Evolutionary conservation across 2,888 invertebrate species (phyloP), one percentile per base, ranked within the genome.

Genomic region (Balanococcus diminutus): DNA sequence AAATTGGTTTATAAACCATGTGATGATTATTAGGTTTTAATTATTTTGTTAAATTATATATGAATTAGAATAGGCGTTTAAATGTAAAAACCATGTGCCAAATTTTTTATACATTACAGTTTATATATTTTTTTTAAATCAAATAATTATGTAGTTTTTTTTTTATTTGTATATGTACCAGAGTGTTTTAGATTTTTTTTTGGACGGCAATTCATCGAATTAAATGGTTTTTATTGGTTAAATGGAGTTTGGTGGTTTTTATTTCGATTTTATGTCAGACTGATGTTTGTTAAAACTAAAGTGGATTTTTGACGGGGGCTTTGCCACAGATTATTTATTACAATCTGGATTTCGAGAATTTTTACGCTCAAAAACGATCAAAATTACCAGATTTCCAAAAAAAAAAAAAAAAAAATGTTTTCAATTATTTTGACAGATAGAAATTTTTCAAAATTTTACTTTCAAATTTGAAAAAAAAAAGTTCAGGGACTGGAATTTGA

Each of bases 61-160:
- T n/a, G n/a, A 25, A 67, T 67, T 67, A 67, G 25, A 1, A 4
- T 67, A 67, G 25, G 28, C 22, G 22, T 25, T 67, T 25, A 25
- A 67, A 67, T 67, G 61, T 67, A 67, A 67, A 67, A 67, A 67
- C 61, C 25, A 67, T 67, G 61, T 67, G 61, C 61, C 61, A 67
- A 67, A 67, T 67, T 67, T 67, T 67, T 67, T 67, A 67, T 67
- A 25, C 61, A 67, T 67, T 67, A 67, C 22, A 67, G 28, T 67
- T 67, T 67, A 67, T 67, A 22, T 22, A 16, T 46, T 8, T 56
- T 56, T 67, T 51, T 19, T 19, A 51, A 67, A 67, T 67, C 61
- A 67, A 67, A 67, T 67, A 25, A 67, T 67, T 25, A 67, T 67
- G 61, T 67, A 67, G 25, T 11, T 25, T 28, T 67, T 11, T 67